phyloP scores from a whole-genome alignment of 2,888 invertebrate species.

The Tethea ocularis region DNA sequence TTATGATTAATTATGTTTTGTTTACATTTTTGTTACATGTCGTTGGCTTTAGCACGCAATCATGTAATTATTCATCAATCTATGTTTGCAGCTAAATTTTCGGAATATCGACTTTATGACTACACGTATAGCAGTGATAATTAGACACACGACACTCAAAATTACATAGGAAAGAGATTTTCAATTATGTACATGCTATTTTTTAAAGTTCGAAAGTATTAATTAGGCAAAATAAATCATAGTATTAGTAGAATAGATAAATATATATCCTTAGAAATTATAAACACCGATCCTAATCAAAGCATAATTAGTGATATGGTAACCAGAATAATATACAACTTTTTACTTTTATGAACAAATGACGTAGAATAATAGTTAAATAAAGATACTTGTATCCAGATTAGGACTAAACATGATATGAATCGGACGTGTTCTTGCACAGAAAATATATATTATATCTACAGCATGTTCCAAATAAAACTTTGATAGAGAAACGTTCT shows the following conservation, averaged over 20 bases:
- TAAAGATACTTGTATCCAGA: too few relatives aligned
- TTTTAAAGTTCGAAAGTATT: neutral
- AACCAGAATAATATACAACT: too few relatives aligned
- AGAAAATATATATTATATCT: too few relatives aligned
- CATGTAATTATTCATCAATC: neutral
- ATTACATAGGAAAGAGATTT: neutral
- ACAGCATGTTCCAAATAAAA: neutral
- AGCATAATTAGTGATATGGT: too few relatives aligned
- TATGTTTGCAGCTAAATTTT: constrained; percentile 26
- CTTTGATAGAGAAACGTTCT: neutral
- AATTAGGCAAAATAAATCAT: too few relatives aligned
- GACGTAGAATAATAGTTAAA: too few relatives aligned
- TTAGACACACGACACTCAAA: neutral
- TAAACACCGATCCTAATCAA: too few relatives aligned
- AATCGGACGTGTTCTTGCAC: too few relatives aligned
- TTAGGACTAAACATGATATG: too few relatives aligned
- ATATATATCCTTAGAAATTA: too few relatives aligned
- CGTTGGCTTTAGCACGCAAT: neutral
- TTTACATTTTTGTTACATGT: neutral
- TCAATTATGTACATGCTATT: neutral
- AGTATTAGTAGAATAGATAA: too few relatives aligned
- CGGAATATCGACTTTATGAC: constrained; percentile 3
- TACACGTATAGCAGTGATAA: neutral
- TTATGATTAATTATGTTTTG: neutral
- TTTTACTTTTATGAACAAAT: too few relatives aligned